A percentile compares a stretch with the other conserved stretches of the same genome.
Conservation (phyloP, 1,140 invertebrate genomes). For the Caenorhabditis briggsae region DNA sequence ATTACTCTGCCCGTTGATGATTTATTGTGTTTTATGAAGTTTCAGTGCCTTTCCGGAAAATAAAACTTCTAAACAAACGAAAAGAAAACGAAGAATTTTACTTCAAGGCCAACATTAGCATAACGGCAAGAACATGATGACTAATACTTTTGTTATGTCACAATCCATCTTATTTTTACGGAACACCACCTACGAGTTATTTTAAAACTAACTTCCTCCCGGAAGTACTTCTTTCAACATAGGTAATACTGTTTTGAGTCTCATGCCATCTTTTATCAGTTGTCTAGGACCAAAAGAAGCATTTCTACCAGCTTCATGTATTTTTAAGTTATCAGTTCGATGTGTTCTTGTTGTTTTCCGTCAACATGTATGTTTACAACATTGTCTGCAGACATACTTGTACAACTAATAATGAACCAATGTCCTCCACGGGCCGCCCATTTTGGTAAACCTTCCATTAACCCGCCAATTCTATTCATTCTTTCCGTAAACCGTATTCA, state of each 20-base stretch:
- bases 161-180: too few species aligned
- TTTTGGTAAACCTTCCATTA: conserved; percentile 5
- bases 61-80: background rate
- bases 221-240: too few species aligned
- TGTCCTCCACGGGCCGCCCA: conserved; percentile 34
- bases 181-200: too few species aligned
- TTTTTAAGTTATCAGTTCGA: background rate
- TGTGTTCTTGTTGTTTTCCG: background rate
- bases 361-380: background rate
- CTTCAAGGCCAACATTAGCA: background rate
- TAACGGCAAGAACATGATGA: background rate
- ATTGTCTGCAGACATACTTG: background rate
- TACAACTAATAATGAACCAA: conserved; percentile 23
- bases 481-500: background rate
- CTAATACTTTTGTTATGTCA: background rate
- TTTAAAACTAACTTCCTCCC: too few species aligned
- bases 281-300: too few species aligned
- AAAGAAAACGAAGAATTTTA: background rate
- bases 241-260: too few species aligned
- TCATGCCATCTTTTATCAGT: too few species aligned
- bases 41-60: too few species aligned
- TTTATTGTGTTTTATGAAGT: too few species aligned
- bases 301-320: background rate
- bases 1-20: background rate
- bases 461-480: conserved; percentile 31